Conservation (phyloP, 2,888 invertebrate species). For the Mythimna lalbum region DNA sequence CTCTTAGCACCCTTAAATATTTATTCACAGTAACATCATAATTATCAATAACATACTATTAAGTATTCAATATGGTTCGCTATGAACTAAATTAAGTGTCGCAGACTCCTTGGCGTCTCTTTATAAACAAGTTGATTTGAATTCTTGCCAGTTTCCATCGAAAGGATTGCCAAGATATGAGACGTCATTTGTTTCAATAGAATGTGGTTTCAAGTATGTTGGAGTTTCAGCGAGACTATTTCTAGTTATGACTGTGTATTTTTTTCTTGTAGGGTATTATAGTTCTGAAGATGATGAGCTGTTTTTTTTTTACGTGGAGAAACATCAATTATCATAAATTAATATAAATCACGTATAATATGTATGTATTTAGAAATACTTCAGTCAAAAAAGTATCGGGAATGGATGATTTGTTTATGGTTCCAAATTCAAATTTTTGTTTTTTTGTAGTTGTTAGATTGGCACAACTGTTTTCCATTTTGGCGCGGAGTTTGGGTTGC, state of each 20-base stretch:
- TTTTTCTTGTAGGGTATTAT: background rate
- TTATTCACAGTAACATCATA: background rate
- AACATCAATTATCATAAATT: too few relatives aligned
- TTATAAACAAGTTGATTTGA: conserved; percentile 80
- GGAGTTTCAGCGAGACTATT: conserved; percentile 5
- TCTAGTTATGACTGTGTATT: background rate
- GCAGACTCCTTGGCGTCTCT: conserved; percentile 58
- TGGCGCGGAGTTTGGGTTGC: too few relatives aligned
- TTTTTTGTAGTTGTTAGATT: too few relatives aligned
- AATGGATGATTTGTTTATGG: too few relatives aligned
- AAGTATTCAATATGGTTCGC: conserved; percentile 33
- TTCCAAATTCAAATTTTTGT: too few relatives aligned
- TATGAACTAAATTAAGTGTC: conserved; percentile 48
- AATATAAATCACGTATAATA: too few relatives aligned
- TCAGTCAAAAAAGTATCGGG: too few relatives aligned
- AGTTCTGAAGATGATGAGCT: too few relatives aligned
- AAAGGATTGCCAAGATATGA: conserved; percentile 57
- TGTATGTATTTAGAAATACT: too few relatives aligned
- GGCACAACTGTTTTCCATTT: too few relatives aligned
- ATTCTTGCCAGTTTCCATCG: conserved; percentile 70
- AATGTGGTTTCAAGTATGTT: conserved; percentile 19
- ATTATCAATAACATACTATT: conserved; percentile 2
- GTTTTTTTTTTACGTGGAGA: too few relatives aligned
- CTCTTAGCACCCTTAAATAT: background rate
- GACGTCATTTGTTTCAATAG: conserved; percentile 40